Evolutionary conservation across 1,140 invertebrate genomes (phyloP).

Genomic region (Drosophila persimilis): DNA sequence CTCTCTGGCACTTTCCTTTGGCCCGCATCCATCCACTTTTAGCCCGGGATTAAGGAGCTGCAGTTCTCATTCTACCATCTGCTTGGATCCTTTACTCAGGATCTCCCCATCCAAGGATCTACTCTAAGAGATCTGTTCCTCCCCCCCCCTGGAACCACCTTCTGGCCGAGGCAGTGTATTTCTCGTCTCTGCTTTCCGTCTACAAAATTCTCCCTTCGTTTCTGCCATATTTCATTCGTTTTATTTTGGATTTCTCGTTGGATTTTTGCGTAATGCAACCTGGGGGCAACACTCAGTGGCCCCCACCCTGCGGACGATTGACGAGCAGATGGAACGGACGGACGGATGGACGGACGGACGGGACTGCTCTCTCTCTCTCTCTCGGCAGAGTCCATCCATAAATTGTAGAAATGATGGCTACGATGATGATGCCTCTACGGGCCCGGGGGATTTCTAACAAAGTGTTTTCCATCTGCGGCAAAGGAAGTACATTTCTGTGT

Average conservation of each 20-base stretch:
- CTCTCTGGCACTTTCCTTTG: constrained; percentile 11
- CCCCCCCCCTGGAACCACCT: too few relatives aligned
- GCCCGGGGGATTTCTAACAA: constrained; percentile 35
- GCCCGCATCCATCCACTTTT: background rate
- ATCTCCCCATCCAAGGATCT: too few relatives aligned
- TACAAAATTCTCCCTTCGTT: background rate
- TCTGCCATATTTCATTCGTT: constrained; percentile 26
- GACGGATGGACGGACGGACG: constrained; percentile 25
- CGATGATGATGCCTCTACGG: background rate
- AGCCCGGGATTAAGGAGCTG: background rate
- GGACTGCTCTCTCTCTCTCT: constrained; percentile 33
- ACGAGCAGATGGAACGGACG: constrained; percentile 50
- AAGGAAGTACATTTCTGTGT: too few relatives aligned
- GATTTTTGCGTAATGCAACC: constrained; percentile 56
- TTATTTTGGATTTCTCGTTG: constrained; percentile 14
- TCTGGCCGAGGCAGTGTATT: constrained; percentile 19
- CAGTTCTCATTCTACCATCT: too few relatives aligned
- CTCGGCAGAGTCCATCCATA: constrained; percentile 16
- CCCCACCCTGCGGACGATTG: constrained; percentile 31
- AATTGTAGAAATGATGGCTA: too few relatives aligned
- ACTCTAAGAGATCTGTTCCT: background rate
- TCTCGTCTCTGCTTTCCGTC: too few relatives aligned
- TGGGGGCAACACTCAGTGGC: constrained; percentile 39
- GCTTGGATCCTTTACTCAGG: too few relatives aligned
- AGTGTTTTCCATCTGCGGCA: constrained; percentile 5